Conservation (phyloP, 2,888 invertebrate genomes). For the Drosophila robusta region DNA sequence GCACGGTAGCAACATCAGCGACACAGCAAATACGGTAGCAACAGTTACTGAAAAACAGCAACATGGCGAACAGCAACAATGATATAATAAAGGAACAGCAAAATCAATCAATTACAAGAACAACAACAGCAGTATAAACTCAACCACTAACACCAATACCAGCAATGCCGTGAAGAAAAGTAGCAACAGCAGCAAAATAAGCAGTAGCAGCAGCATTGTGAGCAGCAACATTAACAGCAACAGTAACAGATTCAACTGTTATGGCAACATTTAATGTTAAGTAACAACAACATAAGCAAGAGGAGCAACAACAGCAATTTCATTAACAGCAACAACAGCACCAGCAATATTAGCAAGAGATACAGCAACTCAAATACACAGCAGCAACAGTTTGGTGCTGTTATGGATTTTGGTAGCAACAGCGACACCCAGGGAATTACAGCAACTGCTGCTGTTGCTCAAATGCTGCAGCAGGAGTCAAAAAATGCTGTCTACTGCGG, state of each 20-base stretch:
- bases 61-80: not conserved
- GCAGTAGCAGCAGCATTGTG: not conserved
- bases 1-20: not conserved
- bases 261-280: too few relatives aligned
- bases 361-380: too few relatives aligned
- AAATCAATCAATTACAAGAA: not conserved
- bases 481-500: too few relatives aligned
- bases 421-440: too few relatives aligned
- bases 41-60: not conserved
- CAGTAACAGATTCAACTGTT: not conserved
- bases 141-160: too few relatives aligned
- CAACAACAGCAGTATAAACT: not conserved
- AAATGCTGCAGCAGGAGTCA: too few relatives aligned
- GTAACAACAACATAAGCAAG: too few relatives aligned
- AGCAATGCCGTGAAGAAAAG: not conserved
- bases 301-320: too few relatives aligned
- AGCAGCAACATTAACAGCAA: not conserved
- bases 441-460: not conserved
- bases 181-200: not conserved
- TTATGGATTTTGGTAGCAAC: not conserved
- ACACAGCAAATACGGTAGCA: not conserved
- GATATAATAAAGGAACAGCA: too few relatives aligned
- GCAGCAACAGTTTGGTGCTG: not conserved
- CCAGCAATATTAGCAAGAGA: not conserved
- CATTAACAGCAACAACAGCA: not conserved